Evolutionary conservation across 2,797 vertebrate species (phyloP).

Genomic region (Tangara arthus): DNA sequence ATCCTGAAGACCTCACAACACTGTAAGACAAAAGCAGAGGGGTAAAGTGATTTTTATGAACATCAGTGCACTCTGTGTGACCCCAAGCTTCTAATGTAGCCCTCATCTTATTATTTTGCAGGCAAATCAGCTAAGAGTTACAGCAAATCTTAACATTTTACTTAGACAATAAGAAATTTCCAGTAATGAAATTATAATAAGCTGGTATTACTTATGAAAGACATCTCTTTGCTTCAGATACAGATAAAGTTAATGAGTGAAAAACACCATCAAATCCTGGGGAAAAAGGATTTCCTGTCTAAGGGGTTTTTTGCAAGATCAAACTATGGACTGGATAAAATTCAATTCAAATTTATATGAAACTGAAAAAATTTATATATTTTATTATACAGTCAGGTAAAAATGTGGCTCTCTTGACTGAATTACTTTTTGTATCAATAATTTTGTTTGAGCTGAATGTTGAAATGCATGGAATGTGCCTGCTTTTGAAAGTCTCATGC

Average conservation of each 20-base stretch:
- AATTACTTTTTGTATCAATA: background rate
- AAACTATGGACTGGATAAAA: background rate
- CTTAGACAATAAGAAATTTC: background rate
- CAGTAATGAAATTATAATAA: background rate
- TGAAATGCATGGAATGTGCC: background rate
- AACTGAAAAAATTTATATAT: background rate
- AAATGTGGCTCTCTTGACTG: background rate
- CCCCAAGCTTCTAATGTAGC: background rate
- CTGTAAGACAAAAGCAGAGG: background rate
- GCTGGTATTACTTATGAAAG: background rate
- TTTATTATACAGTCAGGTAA: background rate
- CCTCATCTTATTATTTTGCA: background rate
- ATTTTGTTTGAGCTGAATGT: background rate
- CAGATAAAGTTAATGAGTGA: background rate
- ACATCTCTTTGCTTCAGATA: background rate
- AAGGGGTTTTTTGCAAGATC: background rate
- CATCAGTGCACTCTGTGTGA: background rate
- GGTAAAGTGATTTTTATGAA: background rate
- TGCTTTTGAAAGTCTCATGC: background rate
- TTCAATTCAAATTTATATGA: background rate
- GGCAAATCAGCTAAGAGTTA: background rate
- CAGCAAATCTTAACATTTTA: background rate
- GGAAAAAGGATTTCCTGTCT: background rate
- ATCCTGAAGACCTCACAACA: background rate
- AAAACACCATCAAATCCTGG: background rate